These are phyloP conservation scores for Laterallus jamaicensis DNA, from an alignment of 2,113 vertebrate genomes.

Conservation along the genomic window DNA sequence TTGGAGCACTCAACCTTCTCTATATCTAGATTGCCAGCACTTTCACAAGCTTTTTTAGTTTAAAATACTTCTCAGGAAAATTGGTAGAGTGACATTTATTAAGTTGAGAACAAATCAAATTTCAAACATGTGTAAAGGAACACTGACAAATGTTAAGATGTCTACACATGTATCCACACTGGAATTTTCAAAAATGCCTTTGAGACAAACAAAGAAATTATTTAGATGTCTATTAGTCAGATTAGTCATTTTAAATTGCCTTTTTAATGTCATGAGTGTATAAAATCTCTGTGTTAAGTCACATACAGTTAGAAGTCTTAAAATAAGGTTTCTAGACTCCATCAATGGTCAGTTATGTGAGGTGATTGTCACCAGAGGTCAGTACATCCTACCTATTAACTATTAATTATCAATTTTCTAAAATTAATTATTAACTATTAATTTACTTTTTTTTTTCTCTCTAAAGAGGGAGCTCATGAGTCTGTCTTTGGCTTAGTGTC, in stretches of 20 bases:
- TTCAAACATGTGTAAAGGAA: neutral
- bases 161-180: neutral
- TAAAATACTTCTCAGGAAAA: neutral
- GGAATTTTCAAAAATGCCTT: neutral
- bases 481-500: neutral
- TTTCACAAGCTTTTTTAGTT: neutral
- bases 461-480: neutral
- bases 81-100: neutral
- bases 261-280: neutral
- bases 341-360: neutral
- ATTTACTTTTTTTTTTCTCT: neutral
- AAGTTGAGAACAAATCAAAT: neutral
- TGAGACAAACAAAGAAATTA: neutral
- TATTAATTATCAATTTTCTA: neutral
- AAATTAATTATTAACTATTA: neutral
- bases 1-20: neutral
- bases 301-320: neutral
- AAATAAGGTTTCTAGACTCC: neutral
- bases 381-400: neutral
- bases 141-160: neutral
- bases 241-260: neutral
- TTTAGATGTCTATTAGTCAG: neutral
- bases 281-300: neutral
- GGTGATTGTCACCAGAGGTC: neutral
- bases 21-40: neutral